A percentile compares a stretch with the other conserved stretches of the same genome.
Conservation (phyloP, 1,140 invertebrate species). For the Tyrophagus putrescentiae region DNA sequence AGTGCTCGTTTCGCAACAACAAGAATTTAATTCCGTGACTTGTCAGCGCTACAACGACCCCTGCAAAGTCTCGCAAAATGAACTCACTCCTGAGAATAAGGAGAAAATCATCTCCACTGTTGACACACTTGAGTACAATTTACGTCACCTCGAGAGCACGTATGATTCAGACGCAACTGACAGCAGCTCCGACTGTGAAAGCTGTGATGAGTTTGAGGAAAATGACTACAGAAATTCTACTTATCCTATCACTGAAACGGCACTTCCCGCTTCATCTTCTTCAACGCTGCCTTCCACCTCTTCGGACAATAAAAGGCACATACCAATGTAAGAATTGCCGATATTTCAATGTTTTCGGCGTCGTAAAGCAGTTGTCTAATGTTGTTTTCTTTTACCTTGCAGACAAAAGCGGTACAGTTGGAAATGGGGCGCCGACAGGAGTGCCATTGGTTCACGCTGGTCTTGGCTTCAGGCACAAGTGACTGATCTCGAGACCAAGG, state of each 20-base stretch:
- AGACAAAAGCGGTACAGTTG: constrained; percentile 54
- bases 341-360: not conserved
- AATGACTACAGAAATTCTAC: constrained; percentile 19
- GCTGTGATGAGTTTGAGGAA: constrained; percentile 66
- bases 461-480: constrained; percentile 81
- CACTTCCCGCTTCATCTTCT: not conserved
- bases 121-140: constrained; percentile 20
- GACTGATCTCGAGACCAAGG: constrained; percentile 75
- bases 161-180: constrained; percentile 77
- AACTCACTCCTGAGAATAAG: constrained; percentile 2
- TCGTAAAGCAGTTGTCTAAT: not conserved
- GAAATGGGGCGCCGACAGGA: constrained; percentile 63
- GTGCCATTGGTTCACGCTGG: constrained; percentile 66
- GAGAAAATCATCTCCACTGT: constrained; percentile 9
- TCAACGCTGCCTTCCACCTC: not conserved
- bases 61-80: not conserved
- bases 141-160: constrained; percentile 23
- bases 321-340: not conserved
- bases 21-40: constrained; percentile 33
- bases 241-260: not conserved
- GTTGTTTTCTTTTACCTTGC: not conserved
- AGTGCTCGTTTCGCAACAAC: constrained; percentile 52
- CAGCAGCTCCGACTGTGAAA: constrained; percentile 81
- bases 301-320: not conserved
- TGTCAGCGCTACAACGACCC: constrained; percentile 17